Conservation (phyloP, 2,888 invertebrate genomes). For the Protodeltote pygarga region DNA sequence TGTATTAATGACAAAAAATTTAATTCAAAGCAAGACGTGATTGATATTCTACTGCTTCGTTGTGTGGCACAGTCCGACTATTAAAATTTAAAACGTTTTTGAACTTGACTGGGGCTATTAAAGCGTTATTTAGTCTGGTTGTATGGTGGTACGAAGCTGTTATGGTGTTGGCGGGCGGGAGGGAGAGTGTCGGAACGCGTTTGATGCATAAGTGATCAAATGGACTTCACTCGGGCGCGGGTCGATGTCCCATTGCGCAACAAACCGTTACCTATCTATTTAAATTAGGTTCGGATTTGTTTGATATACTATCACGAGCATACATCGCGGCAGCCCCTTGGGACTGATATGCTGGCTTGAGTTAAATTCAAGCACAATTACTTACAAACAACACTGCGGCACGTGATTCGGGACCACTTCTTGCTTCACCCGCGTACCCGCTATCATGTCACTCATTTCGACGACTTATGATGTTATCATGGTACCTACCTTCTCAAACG, state of each 20-base stretch:
- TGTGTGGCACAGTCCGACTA: conserved; percentile 52
- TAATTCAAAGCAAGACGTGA: conserved; percentile 53
- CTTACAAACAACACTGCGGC: conserved; percentile 63
- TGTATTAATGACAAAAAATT: conserved; percentile 43
- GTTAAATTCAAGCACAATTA: conserved; percentile 61
- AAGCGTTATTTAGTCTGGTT: conserved; percentile 66
- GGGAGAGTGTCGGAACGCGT: conserved; percentile 73
- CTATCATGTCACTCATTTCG: conserved; percentile 62
- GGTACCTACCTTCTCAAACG: conserved; percentile 10
- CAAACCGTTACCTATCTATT: conserved; percentile 80
- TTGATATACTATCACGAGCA: conserved; percentile 63
- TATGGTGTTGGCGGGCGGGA: conserved; percentile 51
- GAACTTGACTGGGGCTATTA: conserved; percentile 67
- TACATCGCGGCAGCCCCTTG: conserved; percentile 42
- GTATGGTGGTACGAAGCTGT: conserved; percentile 55
- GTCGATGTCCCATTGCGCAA: conserved; percentile 82
- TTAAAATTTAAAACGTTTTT: conserved; percentile 67
- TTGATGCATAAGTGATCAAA: conserved; percentile 83
- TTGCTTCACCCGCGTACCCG: too few species aligned
- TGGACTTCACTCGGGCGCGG: conserved; percentile 66
- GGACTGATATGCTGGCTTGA: conserved; percentile 58
- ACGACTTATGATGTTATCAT: conserved; percentile 54
- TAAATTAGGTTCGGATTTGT: conserved; percentile 80
- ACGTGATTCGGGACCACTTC: conserved; percentile 67
- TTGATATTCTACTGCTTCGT: conserved; percentile 59